Conservation (phyloP, 1,140 invertebrate species). For the Onthophagus taurus region DNA sequence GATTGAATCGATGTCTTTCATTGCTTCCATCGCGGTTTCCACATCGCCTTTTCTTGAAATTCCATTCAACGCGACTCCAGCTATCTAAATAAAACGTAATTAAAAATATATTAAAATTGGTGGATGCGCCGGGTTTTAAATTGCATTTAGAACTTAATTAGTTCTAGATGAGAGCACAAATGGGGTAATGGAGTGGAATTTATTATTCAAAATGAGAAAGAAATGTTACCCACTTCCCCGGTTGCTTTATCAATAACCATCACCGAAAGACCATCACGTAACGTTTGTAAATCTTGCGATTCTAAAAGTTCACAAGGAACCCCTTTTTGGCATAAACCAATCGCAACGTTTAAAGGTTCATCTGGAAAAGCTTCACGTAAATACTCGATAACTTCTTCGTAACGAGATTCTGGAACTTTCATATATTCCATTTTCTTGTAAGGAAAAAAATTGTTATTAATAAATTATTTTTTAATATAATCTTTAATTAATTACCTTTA, state of each 20-base stretch:
- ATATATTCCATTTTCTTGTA: slow-evolving; percentile 35
- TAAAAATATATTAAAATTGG: too few species aligned
- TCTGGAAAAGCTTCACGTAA: slow-evolving; percentile 68
- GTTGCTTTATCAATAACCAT: slow-evolving; percentile 52
- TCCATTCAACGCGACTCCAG: slow-evolving; percentile 57
- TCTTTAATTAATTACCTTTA: too few species aligned
- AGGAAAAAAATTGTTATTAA: neutral
- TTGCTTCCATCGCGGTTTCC: slow-evolving; percentile 46
- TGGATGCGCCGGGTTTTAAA: too few species aligned
- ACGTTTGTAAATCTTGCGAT: slow-evolving; percentile 56
- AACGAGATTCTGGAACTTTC: slow-evolving; percentile 43
- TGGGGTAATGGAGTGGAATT: slow-evolving; percentile 2
- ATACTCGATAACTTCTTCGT: slow-evolving; percentile 55
- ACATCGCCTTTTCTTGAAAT: slow-evolving; percentile 48
- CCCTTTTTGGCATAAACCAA: slow-evolving; percentile 58
- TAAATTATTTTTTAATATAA: neutral
- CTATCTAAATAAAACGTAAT: slow-evolving; percentile 47
- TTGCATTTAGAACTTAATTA: too few species aligned
- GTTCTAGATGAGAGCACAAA: neutral
- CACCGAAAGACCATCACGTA: slow-evolving; percentile 61
- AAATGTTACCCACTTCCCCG: slow-evolving; percentile 44
- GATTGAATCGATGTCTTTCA: slow-evolving; percentile 46
- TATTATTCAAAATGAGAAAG: slow-evolving; percentile 5
- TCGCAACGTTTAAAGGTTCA: slow-evolving; percentile 67
- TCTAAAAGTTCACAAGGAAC: slow-evolving; percentile 61